These are phyloP conservation scores for Sterna hirundo DNA, from an alignment of 2,113 vertebrate genomes.

Conservation along the genomic window DNA sequence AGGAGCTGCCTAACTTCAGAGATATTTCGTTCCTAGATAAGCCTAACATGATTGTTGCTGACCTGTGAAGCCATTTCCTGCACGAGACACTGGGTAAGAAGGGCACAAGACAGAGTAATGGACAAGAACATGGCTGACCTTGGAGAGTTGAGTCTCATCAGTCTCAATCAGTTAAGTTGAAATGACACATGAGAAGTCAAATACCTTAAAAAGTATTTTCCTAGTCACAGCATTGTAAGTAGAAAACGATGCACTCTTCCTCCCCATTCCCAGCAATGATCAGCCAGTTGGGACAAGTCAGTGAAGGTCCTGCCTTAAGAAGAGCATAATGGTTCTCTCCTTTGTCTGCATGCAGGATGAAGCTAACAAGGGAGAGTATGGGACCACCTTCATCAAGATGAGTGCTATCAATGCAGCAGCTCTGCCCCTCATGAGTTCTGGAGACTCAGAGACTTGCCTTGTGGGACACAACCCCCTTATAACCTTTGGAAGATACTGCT, in stretches of 20 bases:
- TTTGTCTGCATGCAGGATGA: neutral
- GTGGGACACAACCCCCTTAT: neutral
- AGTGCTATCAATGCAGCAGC: neutral
- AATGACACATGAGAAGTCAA: neutral
- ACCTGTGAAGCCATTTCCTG: neutral
- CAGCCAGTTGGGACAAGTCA: neutral
- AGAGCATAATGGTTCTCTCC: neutral
- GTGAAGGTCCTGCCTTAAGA: neutral
- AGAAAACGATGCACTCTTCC: neutral
- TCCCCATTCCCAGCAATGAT: neutral
- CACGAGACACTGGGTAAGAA: neutral
- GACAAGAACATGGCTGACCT: neutral
- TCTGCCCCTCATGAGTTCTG: neutral
- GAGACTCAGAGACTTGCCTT: neutral
- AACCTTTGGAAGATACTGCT: neutral
- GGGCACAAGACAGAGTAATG: neutral
- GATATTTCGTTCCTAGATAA: neutral
- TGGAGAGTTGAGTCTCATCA: neutral
- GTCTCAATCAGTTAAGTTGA: neutral
- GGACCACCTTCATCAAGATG: neutral
- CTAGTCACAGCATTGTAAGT: neutral
- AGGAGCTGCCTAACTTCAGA: neutral
- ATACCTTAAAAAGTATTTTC: neutral
- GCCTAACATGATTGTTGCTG: neutral
- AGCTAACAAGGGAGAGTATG: neutral